A percentile compares a stretch with the other conserved stretches of the same genome.
These are phyloP conservation scores for Sialia sialis DNA, from an alignment of 2,113 vertebrate species.

Conservation along the genomic window DNA sequence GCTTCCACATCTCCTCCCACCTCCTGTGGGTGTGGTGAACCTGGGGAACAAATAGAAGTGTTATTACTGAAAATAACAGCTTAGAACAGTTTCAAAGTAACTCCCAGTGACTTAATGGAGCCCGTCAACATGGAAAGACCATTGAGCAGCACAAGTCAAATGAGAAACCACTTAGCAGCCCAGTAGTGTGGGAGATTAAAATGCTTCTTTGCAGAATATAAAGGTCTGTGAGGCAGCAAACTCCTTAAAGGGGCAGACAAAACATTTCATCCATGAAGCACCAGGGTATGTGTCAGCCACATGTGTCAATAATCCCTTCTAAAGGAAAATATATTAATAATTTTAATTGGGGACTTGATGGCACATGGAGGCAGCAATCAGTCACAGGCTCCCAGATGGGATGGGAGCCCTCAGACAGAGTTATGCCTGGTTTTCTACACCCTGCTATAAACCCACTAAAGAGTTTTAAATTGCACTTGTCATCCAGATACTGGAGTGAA, in stretches of 20 bases:
- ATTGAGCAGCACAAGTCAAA: conserved; percentile 66
- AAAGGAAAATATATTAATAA: neutral
- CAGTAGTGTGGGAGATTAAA: conserved; percentile 64
- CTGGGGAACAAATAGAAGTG: conserved; percentile 31
- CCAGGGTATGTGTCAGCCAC: neutral
- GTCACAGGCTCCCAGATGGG: neutral
- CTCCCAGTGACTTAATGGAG: conserved; percentile 59
- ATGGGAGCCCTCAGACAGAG: neutral
- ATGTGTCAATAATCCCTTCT: neutral
- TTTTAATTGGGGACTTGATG: neutral
- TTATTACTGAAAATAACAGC: conserved; percentile 50
- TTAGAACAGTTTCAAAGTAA: conserved; percentile 40
- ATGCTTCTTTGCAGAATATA: conserved; percentile 62
- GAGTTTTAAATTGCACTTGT: neutral
- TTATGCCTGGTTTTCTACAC: neutral
- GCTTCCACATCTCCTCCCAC: neutral
- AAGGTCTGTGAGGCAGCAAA: conserved; percentile 75
- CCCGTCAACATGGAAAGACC: conserved; percentile 60
- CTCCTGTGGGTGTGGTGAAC: neutral
- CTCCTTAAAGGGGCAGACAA: conserved; percentile 62
- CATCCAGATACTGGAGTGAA: neutral
- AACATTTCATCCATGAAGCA: conserved; percentile 39
- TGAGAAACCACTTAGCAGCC: conserved; percentile 67
- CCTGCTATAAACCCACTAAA: neutral
- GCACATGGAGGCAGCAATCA: neutral